Percentiles rank a stretch among this genome's conserved stretches.
phyloP scores from a whole-genome alignment of 1,140 invertebrate species.

The Tetraneura akinire region DNA sequence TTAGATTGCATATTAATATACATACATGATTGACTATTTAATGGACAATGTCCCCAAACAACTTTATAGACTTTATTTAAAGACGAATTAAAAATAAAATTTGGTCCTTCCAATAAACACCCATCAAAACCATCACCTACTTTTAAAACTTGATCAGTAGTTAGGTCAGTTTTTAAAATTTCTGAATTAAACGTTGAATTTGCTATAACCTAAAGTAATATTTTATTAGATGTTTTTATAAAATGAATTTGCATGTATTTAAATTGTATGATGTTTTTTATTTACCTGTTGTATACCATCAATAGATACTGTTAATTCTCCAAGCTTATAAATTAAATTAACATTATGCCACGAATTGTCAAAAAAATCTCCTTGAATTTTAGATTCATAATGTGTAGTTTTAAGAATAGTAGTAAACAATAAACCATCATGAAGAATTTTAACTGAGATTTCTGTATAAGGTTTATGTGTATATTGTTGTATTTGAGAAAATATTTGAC shows the following conservation, averaged over 20 bases:
- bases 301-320: constrained; percentile 67
- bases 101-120: constrained; percentile 80
- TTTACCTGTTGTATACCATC: constrained; percentile 62
- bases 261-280: constrained; percentile 14
- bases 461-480: constrained; percentile 59
- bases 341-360: constrained; percentile 82
- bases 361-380: constrained; percentile 68
- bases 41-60: constrained; percentile 73
- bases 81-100: constrained; percentile 73
- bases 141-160: constrained; percentile 63
- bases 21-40: constrained; percentile 71
- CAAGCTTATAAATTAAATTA: constrained; percentile 68
- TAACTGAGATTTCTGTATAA: constrained; percentile 52
- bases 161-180: constrained; percentile 68
- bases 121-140: constrained; percentile 80
- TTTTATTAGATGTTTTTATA: neutral
- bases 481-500: constrained; percentile 72
- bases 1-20: constrained; percentile 51
- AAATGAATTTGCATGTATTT: neutral
- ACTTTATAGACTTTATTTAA: constrained; percentile 67
- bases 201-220: constrained; percentile 67
- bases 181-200: constrained; percentile 78
- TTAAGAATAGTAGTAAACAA: constrained; percentile 67
- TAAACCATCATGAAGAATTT: constrained; percentile 66
- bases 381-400: constrained; percentile 65